Conservation (phyloP, 2,888 invertebrate genomes). For the Electrophaes corylata region DNA sequence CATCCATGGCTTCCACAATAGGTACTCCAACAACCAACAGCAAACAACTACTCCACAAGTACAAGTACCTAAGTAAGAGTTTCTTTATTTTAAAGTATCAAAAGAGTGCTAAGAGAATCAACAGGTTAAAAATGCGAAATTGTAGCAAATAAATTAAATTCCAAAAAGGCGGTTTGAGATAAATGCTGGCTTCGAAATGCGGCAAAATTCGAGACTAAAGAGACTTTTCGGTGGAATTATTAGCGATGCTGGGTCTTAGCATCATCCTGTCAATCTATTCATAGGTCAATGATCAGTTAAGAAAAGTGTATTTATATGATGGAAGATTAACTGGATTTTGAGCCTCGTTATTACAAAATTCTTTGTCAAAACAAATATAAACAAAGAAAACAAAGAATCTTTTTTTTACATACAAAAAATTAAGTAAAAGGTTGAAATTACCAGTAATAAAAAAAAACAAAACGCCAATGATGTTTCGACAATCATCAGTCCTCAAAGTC, state of each 20-base stretch:
- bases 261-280: neutral
- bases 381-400: slow-evolving; percentile 12
- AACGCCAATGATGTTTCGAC: slow-evolving; percentile 25
- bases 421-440: slow-evolving; percentile 8
- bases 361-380: slow-evolving; percentile 17
- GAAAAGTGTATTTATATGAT: neutral
- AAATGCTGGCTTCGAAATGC: neutral
- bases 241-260: neutral
- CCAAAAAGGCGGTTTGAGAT: neutral
- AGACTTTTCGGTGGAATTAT: neutral
- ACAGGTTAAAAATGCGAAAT: neutral
- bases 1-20: slow-evolving; percentile 10
- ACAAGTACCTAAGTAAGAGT: neutral
- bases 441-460: slow-evolving; percentile 4
- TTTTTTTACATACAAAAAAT: slow-evolving; percentile 1
- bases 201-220: neutral
- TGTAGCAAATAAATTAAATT: neutral
- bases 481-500: slow-evolving; percentile 23
- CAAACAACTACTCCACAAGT: too few relatives aligned
- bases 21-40: neutral
- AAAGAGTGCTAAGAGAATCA: neutral
- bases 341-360: slow-evolving; percentile 7
- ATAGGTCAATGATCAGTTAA: too few relatives aligned
- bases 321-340: neutral
- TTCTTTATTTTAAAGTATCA: neutral